Base-by-base conservation (phyloP, 2,888 invertebrate genomes). In the Pediacus dermestoides region DNA sequence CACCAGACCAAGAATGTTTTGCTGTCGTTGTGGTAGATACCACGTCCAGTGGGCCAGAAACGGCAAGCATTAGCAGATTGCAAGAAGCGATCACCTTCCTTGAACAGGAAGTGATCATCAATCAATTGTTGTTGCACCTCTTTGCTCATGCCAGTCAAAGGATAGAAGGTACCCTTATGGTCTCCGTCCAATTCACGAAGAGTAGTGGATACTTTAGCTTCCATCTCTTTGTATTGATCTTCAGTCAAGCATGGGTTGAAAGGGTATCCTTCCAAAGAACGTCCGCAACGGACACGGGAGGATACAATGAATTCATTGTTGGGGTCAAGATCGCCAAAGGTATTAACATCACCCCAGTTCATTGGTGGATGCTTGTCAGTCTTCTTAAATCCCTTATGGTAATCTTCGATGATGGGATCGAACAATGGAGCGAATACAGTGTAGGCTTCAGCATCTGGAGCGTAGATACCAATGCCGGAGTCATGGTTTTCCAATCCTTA, bases 1-100 rank as follows among this genome's bases (percentile, higher is more conserved):
- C 88, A 88, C 95, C 96, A 96, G 53, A 96, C 88, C 71, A 92
- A 78, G 87, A 96, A 96, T 60, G 92, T 93, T 78, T 95, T 95
- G 76, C 82, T 83, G 69, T 93, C 90, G 71, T 96, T 96, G 80
- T 92, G 91, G 83, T 81, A 96, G 77, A 97, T 96, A 68, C 96
- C 96, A 72, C 96, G 89, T 48, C 94, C 96, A 54, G 82, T 76
- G 59, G 97, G 97, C 96, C 97, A 97, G 81, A 79, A 95, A 54
- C 94, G 88, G 81, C 93, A 94, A 48, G 92, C 93, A 63, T 93
- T 93, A 61, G 93, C 93, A 7, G 90, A 82, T 75, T 91, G 86
- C 66, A 92, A 80, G 78, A 88, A 88, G 48, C 88, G 80, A 70
- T 90, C 93, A 52, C 94, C 93, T 75, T 94, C 94, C 78, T 95